phyloP scores from a whole-genome alignment of 2,113 vertebrate species.

The Anseranas semipalmata region DNA sequence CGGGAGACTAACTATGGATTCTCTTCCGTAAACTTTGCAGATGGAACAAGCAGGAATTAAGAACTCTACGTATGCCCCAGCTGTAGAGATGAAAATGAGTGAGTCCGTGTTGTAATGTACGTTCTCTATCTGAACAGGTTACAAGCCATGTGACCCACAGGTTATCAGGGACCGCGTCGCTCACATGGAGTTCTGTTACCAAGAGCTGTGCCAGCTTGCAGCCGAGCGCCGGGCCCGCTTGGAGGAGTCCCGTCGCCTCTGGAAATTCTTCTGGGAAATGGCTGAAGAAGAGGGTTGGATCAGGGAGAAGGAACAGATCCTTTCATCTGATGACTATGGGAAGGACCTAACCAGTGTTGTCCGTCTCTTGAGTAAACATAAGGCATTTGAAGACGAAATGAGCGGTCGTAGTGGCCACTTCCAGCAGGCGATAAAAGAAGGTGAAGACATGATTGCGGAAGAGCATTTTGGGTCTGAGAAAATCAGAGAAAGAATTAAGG shows the following conservation, averaged over 20 bases:
- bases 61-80: background rate
- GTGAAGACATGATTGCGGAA: conserved; percentile 88
- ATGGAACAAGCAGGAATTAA: background rate
- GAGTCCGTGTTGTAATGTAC: background rate
- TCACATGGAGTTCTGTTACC: conserved; percentile 96
- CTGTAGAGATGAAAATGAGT: background rate
- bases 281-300: conserved; percentile 97
- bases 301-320: conserved; percentile 94
- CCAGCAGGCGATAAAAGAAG: conserved; percentile 89
- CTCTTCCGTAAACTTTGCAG: background rate
- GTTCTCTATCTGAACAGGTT: conserved; percentile 76
- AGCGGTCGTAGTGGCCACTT: conserved; percentile 88
- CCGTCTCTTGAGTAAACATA: conserved; percentile 91
- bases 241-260: conserved; percentile 93
- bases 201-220: conserved; percentile 91
- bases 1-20: background rate
- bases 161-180: conserved; percentile 92
- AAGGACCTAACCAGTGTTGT: conserved; percentile 91
- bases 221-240: conserved; percentile 88
- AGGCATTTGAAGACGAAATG: conserved; percentile 94
- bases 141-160: conserved; percentile 95
- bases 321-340: conserved; percentile 89
- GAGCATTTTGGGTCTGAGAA: conserved; percentile 90
- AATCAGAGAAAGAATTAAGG: conserved; percentile 86
- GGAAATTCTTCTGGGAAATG: conserved; percentile 99